Evolutionary conservation across 2,113 vertebrate species (phyloP).

Genomic region (Megaceryle maxima): DNA sequence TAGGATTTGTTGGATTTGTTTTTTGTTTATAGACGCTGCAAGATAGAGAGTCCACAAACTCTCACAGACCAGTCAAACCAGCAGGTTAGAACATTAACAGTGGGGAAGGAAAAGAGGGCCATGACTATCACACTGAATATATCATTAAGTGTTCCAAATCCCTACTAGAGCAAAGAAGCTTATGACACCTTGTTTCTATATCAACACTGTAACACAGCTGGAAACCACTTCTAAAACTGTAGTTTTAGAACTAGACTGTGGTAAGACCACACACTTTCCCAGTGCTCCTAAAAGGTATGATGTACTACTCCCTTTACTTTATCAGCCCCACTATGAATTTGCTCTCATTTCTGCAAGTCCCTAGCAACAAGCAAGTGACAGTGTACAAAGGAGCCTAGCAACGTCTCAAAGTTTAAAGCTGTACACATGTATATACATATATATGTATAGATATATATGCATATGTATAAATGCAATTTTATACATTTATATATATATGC

Average conservation of each 20-base stretch:
- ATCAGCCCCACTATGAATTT: accelerated
- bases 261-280: neutral
- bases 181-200: neutral
- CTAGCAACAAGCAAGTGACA: neutral
- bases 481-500: neutral
- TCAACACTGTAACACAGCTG: neutral
- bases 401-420: neutral
- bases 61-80: neutral
- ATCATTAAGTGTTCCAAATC: neutral
- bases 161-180: neutral
- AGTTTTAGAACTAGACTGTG: neutral
- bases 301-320: neutral
- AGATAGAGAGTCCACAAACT: neutral
- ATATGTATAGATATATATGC: neutral
- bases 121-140: neutral
- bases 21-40: neutral
- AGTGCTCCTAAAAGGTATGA: neutral
- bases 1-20: neutral
- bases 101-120: neutral
- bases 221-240: neutral
- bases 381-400: neutral
- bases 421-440: neutral
- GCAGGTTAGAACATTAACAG: neutral
- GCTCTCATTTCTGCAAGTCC: neutral
- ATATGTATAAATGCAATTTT: neutral